Evolutionary conservation across 2,888 invertebrate genomes (phyloP).

Genomic region (Torymus tubicola): DNA sequence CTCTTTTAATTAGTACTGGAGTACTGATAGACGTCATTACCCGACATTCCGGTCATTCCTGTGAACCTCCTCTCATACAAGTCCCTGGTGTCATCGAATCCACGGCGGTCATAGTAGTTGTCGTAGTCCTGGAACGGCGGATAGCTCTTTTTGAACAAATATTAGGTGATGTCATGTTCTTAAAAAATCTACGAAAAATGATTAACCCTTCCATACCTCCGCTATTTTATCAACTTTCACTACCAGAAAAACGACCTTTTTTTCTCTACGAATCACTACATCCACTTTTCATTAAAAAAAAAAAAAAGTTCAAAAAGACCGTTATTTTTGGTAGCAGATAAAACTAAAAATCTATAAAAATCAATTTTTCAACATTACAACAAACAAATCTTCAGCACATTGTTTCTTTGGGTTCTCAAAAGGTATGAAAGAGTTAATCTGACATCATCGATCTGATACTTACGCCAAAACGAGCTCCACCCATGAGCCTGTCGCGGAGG

Average conservation of each 20-base stretch:
- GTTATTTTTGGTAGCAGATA: too few relatives aligned
- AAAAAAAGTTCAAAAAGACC: too few relatives aligned
- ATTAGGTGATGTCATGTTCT: constrained; percentile 8
- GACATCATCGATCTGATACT: constrained; percentile 59
- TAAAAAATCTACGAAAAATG: constrained; percentile 1
- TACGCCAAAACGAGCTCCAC: constrained; percentile 79
- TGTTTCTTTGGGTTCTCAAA: too few relatives aligned
- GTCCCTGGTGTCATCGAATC: constrained; percentile 88
- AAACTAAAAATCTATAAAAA: too few relatives aligned
- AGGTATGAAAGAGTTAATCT: constrained; percentile 43
- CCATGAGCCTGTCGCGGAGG: constrained; percentile 94
- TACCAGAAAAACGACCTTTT: too few relatives aligned
- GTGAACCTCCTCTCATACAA: constrained; percentile 89
- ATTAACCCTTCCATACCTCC: constrained; percentile 36
- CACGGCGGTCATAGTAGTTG: constrained; percentile 87
- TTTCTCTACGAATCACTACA: too few relatives aligned
- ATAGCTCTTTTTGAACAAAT: constrained; percentile 54
- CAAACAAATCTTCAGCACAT: background rate
- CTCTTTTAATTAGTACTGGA: background rate
- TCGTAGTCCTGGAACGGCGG: constrained; percentile 80
- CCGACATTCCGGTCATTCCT: constrained; percentile 76
- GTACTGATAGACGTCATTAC: constrained; percentile 47
- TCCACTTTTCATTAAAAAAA: too few relatives aligned
- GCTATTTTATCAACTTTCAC: background rate
- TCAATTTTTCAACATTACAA: constrained; percentile 3